Evolutionary conservation across 2,797 vertebrate species (phyloP).

Genomic region (Uromys caudimaculatus): DNA sequence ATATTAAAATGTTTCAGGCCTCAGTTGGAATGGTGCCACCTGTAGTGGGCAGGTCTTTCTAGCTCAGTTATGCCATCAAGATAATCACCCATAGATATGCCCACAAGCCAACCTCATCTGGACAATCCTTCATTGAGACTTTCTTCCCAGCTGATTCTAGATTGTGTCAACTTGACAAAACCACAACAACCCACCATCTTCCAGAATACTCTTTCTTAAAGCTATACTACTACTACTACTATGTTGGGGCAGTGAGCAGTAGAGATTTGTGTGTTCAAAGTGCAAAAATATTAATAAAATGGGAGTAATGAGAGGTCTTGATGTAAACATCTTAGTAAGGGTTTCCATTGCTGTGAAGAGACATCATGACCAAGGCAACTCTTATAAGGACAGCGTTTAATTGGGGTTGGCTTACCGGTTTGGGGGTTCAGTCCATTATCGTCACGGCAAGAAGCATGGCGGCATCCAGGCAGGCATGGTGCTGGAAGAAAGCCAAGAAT

Average conservation of each 20-base stretch:
- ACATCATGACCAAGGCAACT: background rate
- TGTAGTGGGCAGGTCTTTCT: too few relatives aligned
- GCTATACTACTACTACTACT: background rate
- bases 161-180: background rate
- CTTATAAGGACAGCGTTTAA: background rate
- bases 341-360: background rate
- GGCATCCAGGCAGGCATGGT: background rate
- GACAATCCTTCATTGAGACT: background rate
- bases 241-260: background rate
- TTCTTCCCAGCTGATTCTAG: background rate
- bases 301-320: background rate
- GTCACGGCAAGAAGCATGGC: background rate
- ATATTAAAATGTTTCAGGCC: too few relatives aligned
- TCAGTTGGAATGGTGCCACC: too few relatives aligned
- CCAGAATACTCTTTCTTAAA: conserved; percentile 24
- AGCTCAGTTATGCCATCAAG: too few relatives aligned
- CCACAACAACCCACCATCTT: background rate
- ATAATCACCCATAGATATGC: too few relatives aligned
- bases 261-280: conserved; percentile 14
- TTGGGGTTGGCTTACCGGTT: background rate
- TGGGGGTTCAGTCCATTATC: background rate
- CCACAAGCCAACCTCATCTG: background rate
- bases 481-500: background rate
- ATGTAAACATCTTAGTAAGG: background rate
- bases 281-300: background rate